Evolutionary conservation across 2,113 vertebrate species (phyloP), one percentile per base, ranked within the genome.

Genomic region (Felis chaus): DNA sequence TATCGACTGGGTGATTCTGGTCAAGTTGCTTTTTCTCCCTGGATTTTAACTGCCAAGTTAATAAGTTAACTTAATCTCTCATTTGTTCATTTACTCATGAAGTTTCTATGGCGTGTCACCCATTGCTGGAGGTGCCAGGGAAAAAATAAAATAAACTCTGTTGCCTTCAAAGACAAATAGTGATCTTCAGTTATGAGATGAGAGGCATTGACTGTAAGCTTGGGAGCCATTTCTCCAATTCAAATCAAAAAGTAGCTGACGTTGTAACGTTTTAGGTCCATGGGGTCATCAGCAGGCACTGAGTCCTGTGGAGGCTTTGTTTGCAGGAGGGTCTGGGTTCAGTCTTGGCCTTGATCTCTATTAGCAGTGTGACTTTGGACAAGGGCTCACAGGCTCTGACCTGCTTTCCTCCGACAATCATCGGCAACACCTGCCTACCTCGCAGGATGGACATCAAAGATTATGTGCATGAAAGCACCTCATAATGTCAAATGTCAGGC

Each of bases 221-320:
- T n/a, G 13, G 4, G 0, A 68, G 48, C 61, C 92, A 45, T 3
- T 36, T 81, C 45, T 63, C 8, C 57, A 55, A 69, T 8, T 80
- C 73, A 81, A 86, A 29, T 31, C 6, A 33, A 76, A 71, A 55
- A 10, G 15, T 3, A 8, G 33, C 21, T 63, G 27, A 25, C 1
- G 6, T 4, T 39, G 1, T 7, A 25, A 87, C 27, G 3, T 12
- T 61, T 82, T 10, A 29, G 31, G 53, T 4, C 68, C 53, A 4
- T 0, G 0, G 0, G 16, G 29, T 48, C 39, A 63, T 36, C 33
- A 50, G 12, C 5, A 53, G 33, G 18, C 63, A 31, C 39, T 2
- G 33, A 74, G 5, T 8, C 1, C 57, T 57, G 9, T 45, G 23
- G 29, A 21, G 2, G 5, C 25, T 63, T 36, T 66, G 1, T 45